Conservation (phyloP, 2,797 vertebrate species). For the Gorsachius magnificus region DNA sequence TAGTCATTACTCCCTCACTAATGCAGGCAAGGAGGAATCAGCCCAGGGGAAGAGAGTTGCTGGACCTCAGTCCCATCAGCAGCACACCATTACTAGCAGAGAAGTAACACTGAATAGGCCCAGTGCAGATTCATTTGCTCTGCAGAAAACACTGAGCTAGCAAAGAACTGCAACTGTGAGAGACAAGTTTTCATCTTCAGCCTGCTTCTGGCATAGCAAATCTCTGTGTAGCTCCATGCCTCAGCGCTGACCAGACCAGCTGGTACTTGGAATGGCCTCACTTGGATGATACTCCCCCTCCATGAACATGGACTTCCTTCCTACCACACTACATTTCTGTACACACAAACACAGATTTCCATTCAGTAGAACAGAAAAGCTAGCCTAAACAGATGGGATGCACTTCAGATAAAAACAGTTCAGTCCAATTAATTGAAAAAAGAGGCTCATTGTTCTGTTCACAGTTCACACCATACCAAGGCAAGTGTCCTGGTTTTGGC, state of each 20-base stretch:
- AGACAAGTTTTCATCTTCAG: neutral
- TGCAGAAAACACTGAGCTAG: neutral
- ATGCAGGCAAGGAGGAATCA: neutral
- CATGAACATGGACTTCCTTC: rapidly evolving
- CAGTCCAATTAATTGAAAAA: neutral
- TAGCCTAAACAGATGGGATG: neutral
- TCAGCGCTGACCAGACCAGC: neutral
- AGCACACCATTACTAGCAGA: neutral
- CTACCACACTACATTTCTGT: rapidly evolving
- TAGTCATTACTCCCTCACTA: neutral
- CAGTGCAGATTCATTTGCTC: neutral
- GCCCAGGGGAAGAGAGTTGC: neutral
- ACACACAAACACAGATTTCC: neutral
- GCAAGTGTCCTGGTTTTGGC: no score
- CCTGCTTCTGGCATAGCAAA: neutral
- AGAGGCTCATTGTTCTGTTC: neutral
- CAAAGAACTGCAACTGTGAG: neutral
- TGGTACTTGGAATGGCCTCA: neutral
- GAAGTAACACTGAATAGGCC: neutral
- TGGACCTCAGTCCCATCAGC: neutral
- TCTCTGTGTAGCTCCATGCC: neutral
- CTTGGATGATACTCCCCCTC: neutral
- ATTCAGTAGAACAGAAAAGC: neutral
- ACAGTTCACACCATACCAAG: neutral
- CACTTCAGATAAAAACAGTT: neutral